Evolutionary conservation across 35 echinoderm and acorn worm genomes (phyloP).

Genomic region (Hemicentrotus pulcherrimus): DNA sequence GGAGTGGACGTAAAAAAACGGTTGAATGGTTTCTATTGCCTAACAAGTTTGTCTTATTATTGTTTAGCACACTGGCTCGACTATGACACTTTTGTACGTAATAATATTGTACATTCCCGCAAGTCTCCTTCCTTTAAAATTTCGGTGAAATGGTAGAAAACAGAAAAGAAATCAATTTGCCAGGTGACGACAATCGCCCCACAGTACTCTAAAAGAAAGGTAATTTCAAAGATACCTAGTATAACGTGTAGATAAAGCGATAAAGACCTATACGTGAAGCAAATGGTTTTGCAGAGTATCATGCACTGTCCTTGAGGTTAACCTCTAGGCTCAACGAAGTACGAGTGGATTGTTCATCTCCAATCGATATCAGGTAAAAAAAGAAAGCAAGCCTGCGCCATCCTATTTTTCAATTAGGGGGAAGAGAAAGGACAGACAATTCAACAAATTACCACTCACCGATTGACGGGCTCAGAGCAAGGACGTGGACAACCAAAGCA

Average conservation of each 20-base stretch:
- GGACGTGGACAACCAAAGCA: neutral
- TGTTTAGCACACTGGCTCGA: too few relatives aligned
- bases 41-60: too few relatives aligned
- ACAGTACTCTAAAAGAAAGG: neutral
- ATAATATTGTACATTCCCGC: too few relatives aligned
- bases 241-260: neutral
- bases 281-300: neutral
- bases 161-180: neutral
- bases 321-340: neutral
- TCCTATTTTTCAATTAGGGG: neutral
- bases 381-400: neutral
- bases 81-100: too few relatives aligned
- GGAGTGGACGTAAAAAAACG: neutral
- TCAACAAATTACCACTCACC: slow-evolving; percentile 26
- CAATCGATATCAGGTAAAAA: slow-evolving; percentile 20
- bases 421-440: neutral
- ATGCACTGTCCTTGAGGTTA: neutral
- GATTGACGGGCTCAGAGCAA: slow-evolving; percentile 9
- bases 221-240: neutral
- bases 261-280: neutral
- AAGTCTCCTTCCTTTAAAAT: neutral
- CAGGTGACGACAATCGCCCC: neutral
- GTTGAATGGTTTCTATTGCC: neutral
- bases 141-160: neutral
- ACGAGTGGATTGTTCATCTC: neutral